Evolutionary conservation across 1,140 invertebrate species (phyloP), one percentile per base, ranked within the genome.

Genomic region (Ceratosolen fusciceps): DNA sequence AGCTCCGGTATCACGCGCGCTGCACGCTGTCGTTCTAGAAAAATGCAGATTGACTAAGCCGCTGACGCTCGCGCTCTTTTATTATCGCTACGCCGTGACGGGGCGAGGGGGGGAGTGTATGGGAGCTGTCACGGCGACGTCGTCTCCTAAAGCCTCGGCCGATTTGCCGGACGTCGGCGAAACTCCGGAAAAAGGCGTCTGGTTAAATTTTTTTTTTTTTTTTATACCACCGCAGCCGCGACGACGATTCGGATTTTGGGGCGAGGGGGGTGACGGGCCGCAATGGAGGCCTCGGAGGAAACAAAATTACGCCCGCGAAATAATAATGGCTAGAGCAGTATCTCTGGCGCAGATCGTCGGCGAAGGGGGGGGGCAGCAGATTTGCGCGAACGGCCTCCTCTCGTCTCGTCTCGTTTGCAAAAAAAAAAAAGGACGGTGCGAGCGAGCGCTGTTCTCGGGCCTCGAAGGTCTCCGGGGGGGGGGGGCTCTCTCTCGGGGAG

Each of bases 231-330:
- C n/a, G n/a, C n/a, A n/a, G n/a, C n/a, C n/a, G n/a, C n/a, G n/a
- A n/a, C n/a, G n/a, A n/a, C n/a, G n/a, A 8, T 9, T 19, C 60
- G 31, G 8, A 4, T 14, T 2, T 21, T 9, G 21, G 21, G 21
- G 34, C 31, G 16, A 4, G 16, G n/a, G 14, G 19, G 31, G 2
- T 12, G 1, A 3, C 12, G 1, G 12, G 37, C 34, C 24, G 21
- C 34, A 34, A 37, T 34, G 37, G 62, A 24, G n/a, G 58, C 29
- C 52, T 29, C 31, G 34, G 24, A 65, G n/a, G n/a, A n/a, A n/a
- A n/a, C n/a, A n/a, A 49, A 62, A 68, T 77, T 78, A 77, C 77
- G 82, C 83, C 87, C 87, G 87, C 85, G 82, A 84, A 87, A 86
- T 52, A 67, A 76, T 76, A 68, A 76, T 24, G 39, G 2, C 31